Conservation (phyloP, 1,140 invertebrate species). For the Maniola jurtina region DNA sequence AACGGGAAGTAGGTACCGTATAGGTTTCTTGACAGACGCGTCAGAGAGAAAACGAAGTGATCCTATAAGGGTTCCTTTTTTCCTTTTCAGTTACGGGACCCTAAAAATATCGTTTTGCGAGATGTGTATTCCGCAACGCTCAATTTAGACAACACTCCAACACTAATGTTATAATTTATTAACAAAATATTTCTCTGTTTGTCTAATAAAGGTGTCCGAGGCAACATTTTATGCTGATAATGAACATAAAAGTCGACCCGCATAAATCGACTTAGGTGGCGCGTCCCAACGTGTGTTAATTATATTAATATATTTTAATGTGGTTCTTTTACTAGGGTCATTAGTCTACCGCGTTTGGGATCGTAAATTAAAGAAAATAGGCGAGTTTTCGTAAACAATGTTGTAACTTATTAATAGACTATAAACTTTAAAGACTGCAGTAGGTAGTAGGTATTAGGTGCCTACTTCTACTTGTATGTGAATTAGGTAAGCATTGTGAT, state of each 20-base stretch:
- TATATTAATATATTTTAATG: conserved; percentile 12
- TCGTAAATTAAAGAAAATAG: conserved; percentile 5
- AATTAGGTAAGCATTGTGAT: too few relatives aligned
- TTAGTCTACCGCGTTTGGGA: conserved; percentile 6
- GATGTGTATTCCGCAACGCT: too few relatives aligned
- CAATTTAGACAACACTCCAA: not conserved
- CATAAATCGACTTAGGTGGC: conserved; percentile 15
- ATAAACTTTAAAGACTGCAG: not conserved
- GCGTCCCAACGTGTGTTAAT: not conserved
- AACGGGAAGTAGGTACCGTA: too few relatives aligned
- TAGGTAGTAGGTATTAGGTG: too few relatives aligned
- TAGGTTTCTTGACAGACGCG: too few relatives aligned
- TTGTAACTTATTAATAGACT: not conserved
- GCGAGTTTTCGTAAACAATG: conserved; percentile 7
- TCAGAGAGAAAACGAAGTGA: too few relatives aligned
- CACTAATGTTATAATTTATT: conserved; percentile 13
- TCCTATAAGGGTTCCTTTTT: too few relatives aligned
- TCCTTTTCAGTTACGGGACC: too few relatives aligned
- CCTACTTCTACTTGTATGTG: too few relatives aligned
- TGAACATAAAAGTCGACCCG: conserved; percentile 13
- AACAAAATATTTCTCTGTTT: conserved; percentile 13
- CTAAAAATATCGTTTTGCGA: not conserved
- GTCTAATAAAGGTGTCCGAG: conserved; percentile 13
- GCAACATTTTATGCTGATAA: conserved; percentile 11
- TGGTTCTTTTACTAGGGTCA: conserved; percentile 3